phyloP scores from a whole-genome alignment of 53 echinoderm and acorn worm species.

The Antedon mediterranea region DNA sequence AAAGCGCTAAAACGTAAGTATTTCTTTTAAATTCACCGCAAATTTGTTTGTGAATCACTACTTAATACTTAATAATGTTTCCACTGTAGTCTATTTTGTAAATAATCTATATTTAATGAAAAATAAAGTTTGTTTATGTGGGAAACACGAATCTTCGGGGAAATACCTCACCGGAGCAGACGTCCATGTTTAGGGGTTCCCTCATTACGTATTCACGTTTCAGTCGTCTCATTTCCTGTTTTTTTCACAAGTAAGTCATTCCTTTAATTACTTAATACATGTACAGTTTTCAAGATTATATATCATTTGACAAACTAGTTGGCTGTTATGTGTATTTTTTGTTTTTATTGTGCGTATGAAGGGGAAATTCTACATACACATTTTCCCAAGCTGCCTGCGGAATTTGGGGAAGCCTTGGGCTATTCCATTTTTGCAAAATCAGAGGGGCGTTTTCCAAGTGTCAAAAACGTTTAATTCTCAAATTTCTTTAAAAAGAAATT shows the following conservation, averaged over 20 bases:
- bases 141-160: constrained; percentile 27
- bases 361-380: neutral
- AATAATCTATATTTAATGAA: neutral
- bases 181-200: constrained; percentile 56
- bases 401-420: constrained; percentile 1
- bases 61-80: neutral
- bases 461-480: neutral
- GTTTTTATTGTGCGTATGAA: neutral
- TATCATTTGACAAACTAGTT: neutral
- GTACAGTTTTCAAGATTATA: neutral
- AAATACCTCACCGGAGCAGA: constrained; percentile 38
- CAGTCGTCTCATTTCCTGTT: constrained; percentile 13
- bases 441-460: neutral
- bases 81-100: neutral
- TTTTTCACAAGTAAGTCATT: constrained; percentile 19
- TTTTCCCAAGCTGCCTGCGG: neutral
- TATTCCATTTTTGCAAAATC: neutral
- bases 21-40: neutral
- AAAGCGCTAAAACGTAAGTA: constrained; percentile 82
- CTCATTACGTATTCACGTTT: constrained; percentile 59
- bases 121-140: constrained; percentile 10
- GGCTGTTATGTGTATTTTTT: neutral
- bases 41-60: neutral
- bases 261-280: neutral
- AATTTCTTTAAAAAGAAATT: neutral